Evolutionary conservation across 2,797 vertebrate genomes (phyloP).

Genomic region (Chloroceryle amazona): DNA sequence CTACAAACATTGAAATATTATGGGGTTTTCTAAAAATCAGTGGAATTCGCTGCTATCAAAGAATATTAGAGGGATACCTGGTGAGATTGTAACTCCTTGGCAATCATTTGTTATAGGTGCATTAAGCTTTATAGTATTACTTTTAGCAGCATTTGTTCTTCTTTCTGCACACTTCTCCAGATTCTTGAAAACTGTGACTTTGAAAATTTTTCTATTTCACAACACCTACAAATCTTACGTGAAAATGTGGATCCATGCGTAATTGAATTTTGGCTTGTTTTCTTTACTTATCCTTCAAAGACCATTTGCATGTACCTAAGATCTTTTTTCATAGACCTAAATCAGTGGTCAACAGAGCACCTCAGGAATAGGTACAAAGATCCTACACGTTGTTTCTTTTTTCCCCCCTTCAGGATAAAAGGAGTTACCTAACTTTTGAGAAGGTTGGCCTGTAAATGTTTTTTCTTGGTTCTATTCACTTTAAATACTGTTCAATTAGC

Average conservation of each 20-base stretch:
- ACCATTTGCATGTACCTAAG: background rate
- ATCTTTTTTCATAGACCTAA: background rate
- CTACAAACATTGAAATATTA: constrained; percentile 13
- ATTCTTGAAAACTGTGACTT: background rate
- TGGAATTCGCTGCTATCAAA: constrained; percentile 12
- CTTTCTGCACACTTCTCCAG: constrained; percentile 13
- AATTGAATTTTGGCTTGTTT: background rate
- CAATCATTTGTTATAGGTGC: constrained; percentile 7
- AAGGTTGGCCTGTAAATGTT: background rate
- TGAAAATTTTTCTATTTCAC: background rate
- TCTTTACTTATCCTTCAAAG: background rate
- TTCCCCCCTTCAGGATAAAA: background rate
- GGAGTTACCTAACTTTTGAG: background rate
- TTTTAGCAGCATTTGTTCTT: constrained; percentile 45
- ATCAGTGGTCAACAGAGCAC: background rate
- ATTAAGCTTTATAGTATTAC: constrained; percentile 30
- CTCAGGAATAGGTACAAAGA: background rate
- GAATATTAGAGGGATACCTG: background rate
- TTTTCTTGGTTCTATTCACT: background rate
- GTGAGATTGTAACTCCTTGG: background rate
- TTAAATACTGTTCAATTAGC: background rate
- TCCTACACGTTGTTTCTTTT: background rate
- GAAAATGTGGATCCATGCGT: background rate
- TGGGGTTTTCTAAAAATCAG: constrained; percentile 62
- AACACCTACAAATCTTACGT: background rate